Percentiles rank a stretch among this genome's conserved stretches.
These are phyloP conservation scores for Drosophila neocordata DNA, from an alignment of 1,140 invertebrate genomes.

Conservation along the genomic window DNA sequence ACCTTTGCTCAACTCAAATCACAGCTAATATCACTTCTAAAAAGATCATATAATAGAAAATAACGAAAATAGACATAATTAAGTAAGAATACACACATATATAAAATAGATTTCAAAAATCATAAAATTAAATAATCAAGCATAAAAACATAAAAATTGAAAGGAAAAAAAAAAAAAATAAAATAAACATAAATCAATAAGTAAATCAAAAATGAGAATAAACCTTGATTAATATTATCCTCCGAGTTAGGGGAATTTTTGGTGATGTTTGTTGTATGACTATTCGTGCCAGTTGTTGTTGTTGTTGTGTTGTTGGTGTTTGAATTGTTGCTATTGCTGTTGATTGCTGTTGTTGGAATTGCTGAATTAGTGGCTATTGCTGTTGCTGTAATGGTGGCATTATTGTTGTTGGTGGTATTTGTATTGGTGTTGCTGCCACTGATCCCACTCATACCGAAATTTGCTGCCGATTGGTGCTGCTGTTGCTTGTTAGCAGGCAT, in stretches of 20 bases:
- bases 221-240: slow-evolving; percentile 82
- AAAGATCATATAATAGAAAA: neutral
- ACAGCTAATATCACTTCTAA: neutral
- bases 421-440: slow-evolving; percentile 52
- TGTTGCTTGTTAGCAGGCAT: slow-evolving; percentile 53
- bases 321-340: slow-evolving; percentile 51
- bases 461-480: slow-evolving; percentile 50
- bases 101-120: slow-evolving; percentile 18
- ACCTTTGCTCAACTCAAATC: neutral
- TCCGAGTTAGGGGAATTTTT: slow-evolving; percentile 82
- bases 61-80: slow-evolving; percentile 6
- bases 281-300: slow-evolving; percentile 71
- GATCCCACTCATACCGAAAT: slow-evolving; percentile 78
- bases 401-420: slow-evolving; percentile 51
- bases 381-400: slow-evolving; percentile 53
- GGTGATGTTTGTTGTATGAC: slow-evolving; percentile 70
- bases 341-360: slow-evolving; percentile 49
- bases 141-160: slow-evolving; percentile 23
- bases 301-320: slow-evolving; percentile 67
- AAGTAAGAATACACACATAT: slow-evolving; percentile 22
- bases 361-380: slow-evolving; percentile 38
- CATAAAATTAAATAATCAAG: neutral
- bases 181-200: slow-evolving; percentile 32
- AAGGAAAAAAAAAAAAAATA: slow-evolving; percentile 31
- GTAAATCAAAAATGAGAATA: slow-evolving; percentile 65